phyloP scores from a whole-genome alignment of 2,113 vertebrate species.

The Oryctolagus cuniculus region DNA sequence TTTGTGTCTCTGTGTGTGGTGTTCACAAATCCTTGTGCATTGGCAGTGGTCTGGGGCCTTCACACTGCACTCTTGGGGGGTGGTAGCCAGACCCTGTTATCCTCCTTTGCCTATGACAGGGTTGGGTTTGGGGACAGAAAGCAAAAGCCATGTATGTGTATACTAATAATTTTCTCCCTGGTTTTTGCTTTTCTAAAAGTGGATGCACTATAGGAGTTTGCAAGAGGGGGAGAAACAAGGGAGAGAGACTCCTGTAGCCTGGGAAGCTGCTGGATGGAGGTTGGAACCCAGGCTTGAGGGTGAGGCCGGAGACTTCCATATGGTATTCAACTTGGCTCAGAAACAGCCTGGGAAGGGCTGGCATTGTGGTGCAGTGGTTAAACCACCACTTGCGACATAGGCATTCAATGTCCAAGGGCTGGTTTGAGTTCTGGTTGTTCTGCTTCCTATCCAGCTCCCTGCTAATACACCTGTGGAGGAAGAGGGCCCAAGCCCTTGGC shows the following conservation, averaged over 20 bases:
- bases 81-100: neutral
- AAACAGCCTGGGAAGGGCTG: neutral
- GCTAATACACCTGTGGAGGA: no score
- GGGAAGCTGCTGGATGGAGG: neutral
- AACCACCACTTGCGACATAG: no score
- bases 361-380: no score
- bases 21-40: no score
- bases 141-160: neutral
- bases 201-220: neutral
- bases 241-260: neutral
- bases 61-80: neutral
- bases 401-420: no score
- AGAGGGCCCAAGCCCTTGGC: no score
- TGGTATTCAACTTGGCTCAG: neutral
- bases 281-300: neutral
- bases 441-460: no score
- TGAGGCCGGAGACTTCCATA: neutral
- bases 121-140: neutral
- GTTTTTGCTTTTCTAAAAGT: conserved; percentile 14
- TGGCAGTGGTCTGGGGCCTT: no score
- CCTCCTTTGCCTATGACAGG: neutral
- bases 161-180: neutral
- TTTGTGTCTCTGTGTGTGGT: no score
- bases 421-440: no score
- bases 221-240: neutral